These are phyloP conservation scores for Chondrilla cf. caribensis DNA, from an alignment of 37 sponge, comb jelly and placozoan genomes.

Conservation along the genomic window DNA sequence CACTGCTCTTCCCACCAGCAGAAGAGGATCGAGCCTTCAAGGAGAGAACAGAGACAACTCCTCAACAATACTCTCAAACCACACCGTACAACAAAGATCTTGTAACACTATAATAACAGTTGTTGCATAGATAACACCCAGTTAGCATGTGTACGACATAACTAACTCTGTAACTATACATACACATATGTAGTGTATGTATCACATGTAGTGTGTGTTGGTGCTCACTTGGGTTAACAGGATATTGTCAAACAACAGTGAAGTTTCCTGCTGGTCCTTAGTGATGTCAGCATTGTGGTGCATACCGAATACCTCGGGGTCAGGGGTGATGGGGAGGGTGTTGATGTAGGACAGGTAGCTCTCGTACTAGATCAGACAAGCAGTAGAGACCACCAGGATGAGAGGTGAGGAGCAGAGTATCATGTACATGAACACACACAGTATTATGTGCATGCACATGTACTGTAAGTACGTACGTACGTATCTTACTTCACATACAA, in stretches of 20 bases:
- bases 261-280: constrained; percentile 99
- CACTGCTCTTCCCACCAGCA: constrained; percentile 90
- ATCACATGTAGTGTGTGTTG: too few species aligned
- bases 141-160: too few species aligned
- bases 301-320: constrained; percentile 99
- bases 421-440: too few species aligned
- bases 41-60: background rate
- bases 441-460: too few species aligned
- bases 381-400: background rate
- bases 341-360: constrained; percentile 90
- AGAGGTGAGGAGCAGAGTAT: background rate
- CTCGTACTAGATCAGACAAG: constrained; percentile 66
- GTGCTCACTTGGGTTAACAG: constrained; percentile 87
- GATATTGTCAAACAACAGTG: constrained; percentile 91
- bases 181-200: too few species aligned
- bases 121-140: too few species aligned
- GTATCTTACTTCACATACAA: too few species aligned
- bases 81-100: too few species aligned
- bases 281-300: constrained; percentile 99
- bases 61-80: too few species aligned
- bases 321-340: constrained; percentile 83
- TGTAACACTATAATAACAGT: too few species aligned
- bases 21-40: constrained; percentile 68
- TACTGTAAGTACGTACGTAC: too few species aligned
- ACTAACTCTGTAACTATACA: too few species aligned